These are phyloP conservation scores for Ploceus nigricollis DNA, from an alignment of 2,113 vertebrate species.

Conservation along the genomic window DNA sequence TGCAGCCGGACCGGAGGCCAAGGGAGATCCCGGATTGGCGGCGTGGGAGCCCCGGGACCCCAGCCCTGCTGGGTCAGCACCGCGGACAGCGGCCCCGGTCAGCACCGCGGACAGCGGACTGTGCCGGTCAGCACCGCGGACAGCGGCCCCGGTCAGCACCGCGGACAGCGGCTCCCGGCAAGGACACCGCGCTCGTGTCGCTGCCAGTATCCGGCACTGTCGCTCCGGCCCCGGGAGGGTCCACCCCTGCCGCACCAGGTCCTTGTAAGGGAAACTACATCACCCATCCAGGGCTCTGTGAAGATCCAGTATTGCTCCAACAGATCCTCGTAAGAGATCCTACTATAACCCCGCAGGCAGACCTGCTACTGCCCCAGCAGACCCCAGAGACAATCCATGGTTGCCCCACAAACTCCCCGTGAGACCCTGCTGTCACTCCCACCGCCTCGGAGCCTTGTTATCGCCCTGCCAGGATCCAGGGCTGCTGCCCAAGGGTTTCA, in stretches of 20 bases:
- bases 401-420: too few relatives aligned
- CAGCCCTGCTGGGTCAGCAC: not conserved
- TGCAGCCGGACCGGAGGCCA: accelerated
- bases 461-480: not conserved
- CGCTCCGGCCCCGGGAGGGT: accelerated
- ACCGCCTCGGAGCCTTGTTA: not conserved
- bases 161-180: accelerated
- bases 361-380: too few relatives aligned
- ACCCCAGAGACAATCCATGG: not conserved
- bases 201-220: accelerated
- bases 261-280: accelerated
- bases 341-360: too few relatives aligned
- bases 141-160: not conserved
- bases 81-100: not conserved
- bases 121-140: not conserved
- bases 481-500: not conserved
- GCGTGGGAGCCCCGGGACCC: accelerated
- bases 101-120: not conserved
- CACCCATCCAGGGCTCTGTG: not conserved
- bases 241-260: accelerated
- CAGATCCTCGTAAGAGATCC: not conserved
- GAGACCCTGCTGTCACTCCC: not conserved
- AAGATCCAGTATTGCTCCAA: not conserved
- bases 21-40: not conserved
- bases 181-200: accelerated